Evolutionary conservation across 2,888 invertebrate genomes (phyloP), one percentile per base, ranked within the genome.

Genomic region (Sialis lutaria): DNA sequence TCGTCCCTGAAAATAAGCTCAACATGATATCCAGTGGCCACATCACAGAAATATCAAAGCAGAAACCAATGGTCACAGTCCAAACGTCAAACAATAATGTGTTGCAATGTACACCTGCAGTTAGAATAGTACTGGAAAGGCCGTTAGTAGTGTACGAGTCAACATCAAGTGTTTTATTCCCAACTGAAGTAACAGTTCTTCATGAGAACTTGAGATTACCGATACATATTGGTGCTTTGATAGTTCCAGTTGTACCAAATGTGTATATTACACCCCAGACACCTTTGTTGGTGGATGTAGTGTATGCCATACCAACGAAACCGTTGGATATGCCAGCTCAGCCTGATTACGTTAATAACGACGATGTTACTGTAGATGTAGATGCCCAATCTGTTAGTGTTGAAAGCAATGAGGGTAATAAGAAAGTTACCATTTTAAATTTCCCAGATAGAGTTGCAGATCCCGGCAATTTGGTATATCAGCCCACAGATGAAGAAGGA

Each of bases 291-390:
- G 54, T 67, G 43, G 55, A 56, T 30, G 61, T 65, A 4, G 63
- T 69, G 13, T 69, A 67, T 52, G 68, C 67, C 9, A 57, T 67
- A 40, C 67, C 68, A 4, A 62, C 64, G 0, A 57, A 57, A 48
- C 64, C 67, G 2, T 53, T 53, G 13, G 53, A 52, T 6, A 49
- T 52, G 1, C 54, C 54, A 1, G 50, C 53, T 44, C 7, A 13
- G n/a, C 2, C 6, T 44, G 47, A 58, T 51, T 55, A 56, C 45
- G 54, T 56, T 35, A 56, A 58, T 48, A 51, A 55, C 10, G 52
- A 53, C 44, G 56, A 54, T 55, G 55, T 54, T 6, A 47, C 56
- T 33, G 54, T 58, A 46, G 50, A 53, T 42, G 50, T 56, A 2
- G 60, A 59, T 31, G 55, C 51, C 43, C 59, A 64, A 49, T 55